These are phyloP conservation scores for Agrilus biguttatus DNA, from an alignment of 2,888 invertebrate genomes.

Conservation along the genomic window DNA sequence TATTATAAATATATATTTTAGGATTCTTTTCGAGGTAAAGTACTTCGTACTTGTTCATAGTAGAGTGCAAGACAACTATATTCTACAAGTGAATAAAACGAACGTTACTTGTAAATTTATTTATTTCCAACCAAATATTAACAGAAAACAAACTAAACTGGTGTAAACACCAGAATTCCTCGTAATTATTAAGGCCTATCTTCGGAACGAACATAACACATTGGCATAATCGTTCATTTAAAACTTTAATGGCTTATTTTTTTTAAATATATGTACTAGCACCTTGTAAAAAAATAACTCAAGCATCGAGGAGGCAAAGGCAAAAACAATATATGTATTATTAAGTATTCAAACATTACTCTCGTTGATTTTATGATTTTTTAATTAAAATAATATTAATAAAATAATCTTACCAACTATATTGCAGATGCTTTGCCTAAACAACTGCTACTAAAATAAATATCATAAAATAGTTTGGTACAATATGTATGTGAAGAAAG, in stretches of 20 bases:
- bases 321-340: conserved; percentile 8
- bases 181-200: conserved; percentile 20
- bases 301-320: conserved; percentile 8
- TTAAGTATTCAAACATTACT: neutral
- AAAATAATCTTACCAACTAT: conserved; percentile 1
- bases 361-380: neutral
- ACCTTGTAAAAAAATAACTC: conserved; percentile 12
- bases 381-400: neutral
- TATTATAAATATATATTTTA: too few species aligned
- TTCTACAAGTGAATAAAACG: too few species aligned
- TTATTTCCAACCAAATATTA: conserved; percentile 22
- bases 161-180: conserved; percentile 17
- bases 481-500: conserved; percentile 18
- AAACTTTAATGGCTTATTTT: too few species aligned
- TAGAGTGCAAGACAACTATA: neutral
- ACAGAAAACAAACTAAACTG: conserved; percentile 19
- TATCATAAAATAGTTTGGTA: conserved; percentile 15
- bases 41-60: neutral
- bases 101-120: conserved; percentile 11
- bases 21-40: too few species aligned
- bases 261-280: conserved; percentile 11
- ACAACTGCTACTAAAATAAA: conserved; percentile 10
- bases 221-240: conserved; percentile 10
- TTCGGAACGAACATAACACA: conserved; percentile 13
- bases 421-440: conserved; percentile 9